Evolutionary conservation across 2,113 vertebrate species (phyloP), one percentile per base, ranked within the genome.

Genomic region (Pavo muticus): DNA sequence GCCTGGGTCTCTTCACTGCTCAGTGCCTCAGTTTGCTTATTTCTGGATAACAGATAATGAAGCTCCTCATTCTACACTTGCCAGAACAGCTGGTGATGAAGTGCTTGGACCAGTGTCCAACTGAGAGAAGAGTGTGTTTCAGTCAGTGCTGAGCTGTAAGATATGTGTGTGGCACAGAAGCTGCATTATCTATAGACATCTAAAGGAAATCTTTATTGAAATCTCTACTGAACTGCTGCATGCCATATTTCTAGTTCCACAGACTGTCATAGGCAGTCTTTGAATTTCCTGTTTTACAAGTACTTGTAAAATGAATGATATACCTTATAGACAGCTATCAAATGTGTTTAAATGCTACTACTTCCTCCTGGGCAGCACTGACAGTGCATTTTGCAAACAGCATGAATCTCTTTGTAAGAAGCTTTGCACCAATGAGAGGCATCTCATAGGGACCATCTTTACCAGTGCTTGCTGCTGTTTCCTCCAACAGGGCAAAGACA

Each of bases 201-300:
- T 61, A 60, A 60, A 54, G 40, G 25, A 80, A 84, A 60, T 48
- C 10, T 61, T 71, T 61, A 24, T n/a, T 42, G 30, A 90, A 56
- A 14, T 68, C 52, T 69, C 52, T 45, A 9, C 9, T 67, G 10
- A 50, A 37, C 63, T 30, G 20, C 39, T 91, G 63, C 47, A 70
- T 92, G 90, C 84, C 93, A 47, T 80, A 76, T 86, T 83, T 69
- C n/a, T 65, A 59, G n/a, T 27, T 84, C 44, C 45, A 63, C 60
- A 73, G 35, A 20, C 23, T 59, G 56, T 85, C 78, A 89, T 21
- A 74, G 56, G 47, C 75, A 52, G 87, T 88, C 60, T 74, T 94
- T 94, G 87, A 94, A 88, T 84, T 97, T 90, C 59, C 44, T 78
- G 70, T 17, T 92, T 94, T 95, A 86, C 70, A 94, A 50, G 76